phyloP scores from a whole-genome alignment of 2,113 vertebrate species.

The Nothoprocta pentlandii region DNA sequence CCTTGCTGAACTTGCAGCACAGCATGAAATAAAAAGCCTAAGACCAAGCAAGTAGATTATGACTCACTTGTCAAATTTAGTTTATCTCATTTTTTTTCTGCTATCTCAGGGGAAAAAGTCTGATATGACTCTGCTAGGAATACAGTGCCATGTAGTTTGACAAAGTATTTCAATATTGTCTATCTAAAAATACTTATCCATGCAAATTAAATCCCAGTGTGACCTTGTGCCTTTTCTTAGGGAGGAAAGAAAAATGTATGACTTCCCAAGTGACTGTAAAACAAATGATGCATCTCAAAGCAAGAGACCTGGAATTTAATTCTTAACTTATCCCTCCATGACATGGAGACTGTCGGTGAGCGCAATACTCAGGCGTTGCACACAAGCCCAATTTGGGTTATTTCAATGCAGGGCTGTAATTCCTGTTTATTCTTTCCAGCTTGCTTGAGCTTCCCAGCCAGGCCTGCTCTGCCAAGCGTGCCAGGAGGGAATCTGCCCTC shows the following conservation, averaged over 20 bases:
- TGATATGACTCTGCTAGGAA: neutral
- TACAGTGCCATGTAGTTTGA: neutral
- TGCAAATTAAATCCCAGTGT: neutral
- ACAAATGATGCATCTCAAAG: neutral
- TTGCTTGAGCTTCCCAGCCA: neutral
- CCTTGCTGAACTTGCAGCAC: neutral
- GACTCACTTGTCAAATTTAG: constrained; percentile 27
- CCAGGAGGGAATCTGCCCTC: neutral
- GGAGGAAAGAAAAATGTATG: neutral
- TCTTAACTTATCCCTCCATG: neutral
- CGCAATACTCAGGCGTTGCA: neutral
- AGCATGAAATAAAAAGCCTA: neutral
- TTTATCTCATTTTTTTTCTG: neutral
- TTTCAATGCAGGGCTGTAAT: neutral
- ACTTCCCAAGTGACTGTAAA: neutral
- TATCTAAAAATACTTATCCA: neutral
- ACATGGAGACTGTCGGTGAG: neutral
- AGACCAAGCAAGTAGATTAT: neutral
- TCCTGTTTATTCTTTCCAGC: neutral
- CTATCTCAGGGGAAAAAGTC: neutral
- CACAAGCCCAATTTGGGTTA: neutral
- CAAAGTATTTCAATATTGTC: neutral
- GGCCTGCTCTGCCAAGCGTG: neutral
- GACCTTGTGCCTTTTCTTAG: neutral
- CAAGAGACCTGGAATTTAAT: neutral